Percentiles rank a stretch among this genome's conserved stretches.
Conservation (phyloP, 2,797 vertebrate genomes). For the Crocidura indochinensis region DNA sequence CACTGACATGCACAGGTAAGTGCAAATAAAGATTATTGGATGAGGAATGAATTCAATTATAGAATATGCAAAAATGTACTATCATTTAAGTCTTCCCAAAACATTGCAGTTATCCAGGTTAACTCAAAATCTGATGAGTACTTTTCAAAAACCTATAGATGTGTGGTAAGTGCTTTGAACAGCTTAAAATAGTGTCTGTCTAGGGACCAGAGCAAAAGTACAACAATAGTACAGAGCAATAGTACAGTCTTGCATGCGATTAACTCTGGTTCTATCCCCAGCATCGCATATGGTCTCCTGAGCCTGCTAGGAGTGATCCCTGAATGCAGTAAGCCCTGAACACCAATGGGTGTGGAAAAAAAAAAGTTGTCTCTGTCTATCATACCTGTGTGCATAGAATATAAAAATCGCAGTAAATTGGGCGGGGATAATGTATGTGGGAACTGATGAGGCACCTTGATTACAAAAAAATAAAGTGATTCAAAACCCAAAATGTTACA, state of each 20-base stretch:
- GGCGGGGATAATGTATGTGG: conserved; percentile 4
- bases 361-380: background rate
- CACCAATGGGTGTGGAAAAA: too few relatives aligned
- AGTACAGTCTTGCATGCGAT: too few relatives aligned
- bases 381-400: background rate
- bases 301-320: too few relatives aligned
- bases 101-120: conserved; percentile 6
- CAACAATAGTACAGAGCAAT: too few relatives aligned
- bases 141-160: conserved; percentile 1
- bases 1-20: conserved; percentile 67
- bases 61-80: conserved; percentile 73
- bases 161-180: conserved; percentile 40
- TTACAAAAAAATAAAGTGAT: conserved; percentile 40
- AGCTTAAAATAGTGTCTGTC: background rate
- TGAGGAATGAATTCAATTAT: conserved; percentile 71
- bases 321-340: too few relatives aligned
- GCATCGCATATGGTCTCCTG: too few relatives aligned
- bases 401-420: conserved; percentile 33
- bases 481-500: conserved; percentile 75
- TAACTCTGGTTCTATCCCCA: too few relatives aligned
- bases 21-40: conserved; percentile 70
- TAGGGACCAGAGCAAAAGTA: too few relatives aligned
- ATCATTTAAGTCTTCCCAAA: conserved; percentile 67
- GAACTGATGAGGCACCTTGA: background rate
- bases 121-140: conserved; percentile 45